Evolutionary conservation across 2,888 invertebrate species (phyloP).

Genomic region (Thyatira batis): DNA sequence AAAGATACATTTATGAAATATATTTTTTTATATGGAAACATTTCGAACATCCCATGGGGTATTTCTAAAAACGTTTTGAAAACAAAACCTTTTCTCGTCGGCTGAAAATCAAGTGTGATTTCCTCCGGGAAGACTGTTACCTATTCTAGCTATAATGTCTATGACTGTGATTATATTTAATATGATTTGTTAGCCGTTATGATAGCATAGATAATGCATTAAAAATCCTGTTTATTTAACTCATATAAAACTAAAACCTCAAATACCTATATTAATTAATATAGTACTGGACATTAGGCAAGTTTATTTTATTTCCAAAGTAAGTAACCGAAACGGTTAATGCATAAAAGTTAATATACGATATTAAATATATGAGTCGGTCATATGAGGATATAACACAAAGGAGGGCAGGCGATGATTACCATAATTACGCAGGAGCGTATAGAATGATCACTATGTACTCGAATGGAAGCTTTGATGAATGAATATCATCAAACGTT

Average conservation of each 20-base stretch:
- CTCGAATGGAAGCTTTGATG: background rate
- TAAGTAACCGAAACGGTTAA: no score
- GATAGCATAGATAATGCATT: no score
- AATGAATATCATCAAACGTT: constrained; percentile 1
- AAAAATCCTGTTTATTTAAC: no score
- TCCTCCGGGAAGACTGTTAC: constrained; percentile 39
- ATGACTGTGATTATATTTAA: constrained; percentile 14
- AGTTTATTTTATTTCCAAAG: no score
- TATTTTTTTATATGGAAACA: background rate
- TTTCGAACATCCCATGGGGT: constrained; percentile 18
- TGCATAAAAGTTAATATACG: no score
- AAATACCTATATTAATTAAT: no score
- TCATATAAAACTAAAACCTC: no score
- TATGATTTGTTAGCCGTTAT: no score
- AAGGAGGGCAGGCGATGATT: constrained; percentile 10
- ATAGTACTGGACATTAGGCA: no score
- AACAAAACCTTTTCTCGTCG: constrained; percentile 34
- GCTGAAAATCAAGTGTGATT: constrained; percentile 36
- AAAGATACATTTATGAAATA: no score
- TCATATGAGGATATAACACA: constrained; percentile 5
- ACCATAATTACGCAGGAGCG: constrained; percentile 6
- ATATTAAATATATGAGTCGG: no score
- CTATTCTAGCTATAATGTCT: constrained; percentile 23
- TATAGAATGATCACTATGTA: background rate
- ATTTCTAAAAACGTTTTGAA: constrained; percentile 34